Evolutionary conservation across 2,797 vertebrate genomes (phyloP), one percentile per base, ranked within the genome.

Genomic region (Pseudopleuronectes americanus): DNA sequence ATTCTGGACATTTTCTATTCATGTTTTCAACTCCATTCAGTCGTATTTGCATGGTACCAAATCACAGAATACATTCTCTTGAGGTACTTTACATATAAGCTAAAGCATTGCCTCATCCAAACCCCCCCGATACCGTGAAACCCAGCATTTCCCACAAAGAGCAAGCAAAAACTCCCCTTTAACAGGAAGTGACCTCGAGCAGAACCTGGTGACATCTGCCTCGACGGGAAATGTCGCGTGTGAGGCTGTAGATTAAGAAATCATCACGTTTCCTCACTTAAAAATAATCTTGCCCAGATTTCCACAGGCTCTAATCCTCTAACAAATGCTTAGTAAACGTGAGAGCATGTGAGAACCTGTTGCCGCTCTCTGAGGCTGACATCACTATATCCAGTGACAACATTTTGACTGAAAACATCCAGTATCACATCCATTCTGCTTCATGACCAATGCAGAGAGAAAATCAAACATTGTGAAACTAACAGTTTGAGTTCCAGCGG

Each of bases 401-500:
- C 8, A 43, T 26, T 74, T 28, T 12, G 2, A 64, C 56, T 24
- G n/a, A 56, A 52, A 2, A 75, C 26, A 57, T 48, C 22, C 28
- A 48, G 73, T 53, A 55, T 68, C 24, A 49, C 54, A 36, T 57
- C 62, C 3, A 17, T 64, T 70, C 24, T 63, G 54, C 79, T 72
- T 72, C 17, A 21, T 61, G 64, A 79, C 71, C 43, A 69, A 22
- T 1, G 60, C 57, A 51, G 62, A 65, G 66, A 54, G 52, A 64
- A 70, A 68, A 65, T 14, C 22, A 73, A 81, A 79, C 55, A 26
- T 58, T 72, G 12, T 31, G 48, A 70, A 3, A 68, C 28, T 45
- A 62, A 61, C 7, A 64, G 62, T 67, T 68, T 33, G 19, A 68
- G 63, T 31, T 68, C 68, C 57, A 57, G 14, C 57, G 64, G 57